Evolutionary conservation across 2,113 vertebrate species (phyloP).

Genomic region (Tupaia tana): DNA sequence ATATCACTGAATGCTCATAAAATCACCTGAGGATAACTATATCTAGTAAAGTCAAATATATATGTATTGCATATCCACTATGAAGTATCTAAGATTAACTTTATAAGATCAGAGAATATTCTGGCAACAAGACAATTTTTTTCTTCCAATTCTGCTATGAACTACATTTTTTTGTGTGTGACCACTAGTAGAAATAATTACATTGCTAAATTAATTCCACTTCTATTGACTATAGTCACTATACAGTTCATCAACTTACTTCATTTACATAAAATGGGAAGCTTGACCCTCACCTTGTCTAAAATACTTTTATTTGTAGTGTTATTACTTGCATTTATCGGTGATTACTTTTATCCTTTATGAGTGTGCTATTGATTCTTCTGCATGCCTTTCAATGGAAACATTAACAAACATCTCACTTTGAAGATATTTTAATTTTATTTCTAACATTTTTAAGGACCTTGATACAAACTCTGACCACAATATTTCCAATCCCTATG

Average conservation of each 20-base stretch:
- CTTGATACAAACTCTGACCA: neutral
- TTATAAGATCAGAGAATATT: neutral
- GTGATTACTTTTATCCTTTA: constrained; percentile 50
- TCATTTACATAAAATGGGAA: constrained; percentile 52
- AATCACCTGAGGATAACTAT: neutral
- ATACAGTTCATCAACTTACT: constrained; percentile 41
- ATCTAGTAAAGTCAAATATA: neutral
- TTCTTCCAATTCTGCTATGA: neutral
- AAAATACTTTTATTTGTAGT: constrained; percentile 43
- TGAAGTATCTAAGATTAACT: neutral
- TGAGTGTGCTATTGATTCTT: constrained; percentile 62
- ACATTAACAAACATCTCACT: constrained; percentile 51
- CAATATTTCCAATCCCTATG: constrained; percentile 31
- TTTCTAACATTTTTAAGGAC: constrained; percentile 43
- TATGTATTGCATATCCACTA: neutral
- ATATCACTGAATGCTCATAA: neutral
- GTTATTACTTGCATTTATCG: constrained; percentile 32
- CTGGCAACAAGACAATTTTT: neutral
- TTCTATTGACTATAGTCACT: constrained; percentile 37
- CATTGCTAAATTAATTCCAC: constrained; percentile 30
- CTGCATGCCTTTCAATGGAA: constrained; percentile 9
- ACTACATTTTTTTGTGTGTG: constrained; percentile 27
- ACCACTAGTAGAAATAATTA: constrained; percentile 6
- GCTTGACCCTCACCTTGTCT: constrained; percentile 54
- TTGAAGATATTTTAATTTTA: constrained; percentile 61